Evolutionary conservation across 1,140 invertebrate species (phyloP), one percentile per base, ranked within the genome.

Genomic region (Caligus rogercresseyi): DNA sequence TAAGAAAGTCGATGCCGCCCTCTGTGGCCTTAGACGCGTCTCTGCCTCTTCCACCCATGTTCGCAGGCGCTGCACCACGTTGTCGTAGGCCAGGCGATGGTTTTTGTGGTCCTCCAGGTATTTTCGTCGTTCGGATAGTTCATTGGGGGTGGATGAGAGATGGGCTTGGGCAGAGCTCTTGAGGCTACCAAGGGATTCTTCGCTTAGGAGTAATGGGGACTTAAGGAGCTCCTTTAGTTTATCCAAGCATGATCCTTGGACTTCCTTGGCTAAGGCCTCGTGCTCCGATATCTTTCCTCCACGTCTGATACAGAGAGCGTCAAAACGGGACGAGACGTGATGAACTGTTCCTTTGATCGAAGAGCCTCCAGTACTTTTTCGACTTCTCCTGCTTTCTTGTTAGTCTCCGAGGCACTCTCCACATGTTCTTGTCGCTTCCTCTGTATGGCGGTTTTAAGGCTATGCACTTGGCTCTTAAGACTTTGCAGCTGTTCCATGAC

Each of bases 1-100:
- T 89, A 67, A 87, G 84, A 71, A 89, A 91, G 70, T 94, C 86
- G 20, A 89, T 81, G 43, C 87, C 89, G 66, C 85, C 81, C 69
- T 87, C 85, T 64, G 83, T 66, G 82, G 81, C 65, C 84, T 79
- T 4, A 94, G 70, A 20, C 84, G 77, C 56, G 83, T 79, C 65
- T 85, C 82, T 1, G 89, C 88, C 68, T 89, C 86, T 65, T 83
- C 80, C 0, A 91, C 80, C 90, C 90, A 96, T 26, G 79, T 79
- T 65, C 80, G 82, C 1, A 94, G 78, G 74, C 83, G 84, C n/a
- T 66, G 65, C 3, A 69, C 67, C 68, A 72, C 25, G 67, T 71
- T 64, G 64, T 70, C 66, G 71, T 72, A 69, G 69, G 85, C 80
- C 21, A 84, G 81, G 3, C 85, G 78, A 63, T 86, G 79, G 67